Evolutionary conservation across 2,888 invertebrate genomes (phyloP).

Genomic region (Sesia apiformis): DNA sequence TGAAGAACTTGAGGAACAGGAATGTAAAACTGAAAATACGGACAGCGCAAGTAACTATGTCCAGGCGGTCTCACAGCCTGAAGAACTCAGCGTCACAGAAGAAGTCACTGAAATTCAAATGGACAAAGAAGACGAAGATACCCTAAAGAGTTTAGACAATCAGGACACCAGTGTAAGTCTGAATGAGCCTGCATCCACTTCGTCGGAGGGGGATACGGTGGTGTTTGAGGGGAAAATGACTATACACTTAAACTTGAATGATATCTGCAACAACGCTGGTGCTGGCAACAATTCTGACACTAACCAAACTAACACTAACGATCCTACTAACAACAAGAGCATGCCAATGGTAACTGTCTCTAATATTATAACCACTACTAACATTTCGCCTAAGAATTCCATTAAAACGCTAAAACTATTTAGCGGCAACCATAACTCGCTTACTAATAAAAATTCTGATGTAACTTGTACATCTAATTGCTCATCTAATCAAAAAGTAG

Average conservation of each 20-base stretch:
- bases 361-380: constrained; percentile 72
- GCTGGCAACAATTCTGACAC: constrained; percentile 54
- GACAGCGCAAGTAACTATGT: constrained; percentile 63
- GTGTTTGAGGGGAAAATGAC: constrained; percentile 73
- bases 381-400: constrained; percentile 68
- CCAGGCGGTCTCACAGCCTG: constrained; percentile 59
- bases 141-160: constrained; percentile 67
- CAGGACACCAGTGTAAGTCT: constrained; percentile 74
- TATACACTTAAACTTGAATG: constrained; percentile 69
- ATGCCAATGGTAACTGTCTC: constrained; percentile 74
- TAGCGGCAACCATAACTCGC: constrained; percentile 32
- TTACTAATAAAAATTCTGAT: constrained; percentile 38
- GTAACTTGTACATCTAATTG: constrained; percentile 39
- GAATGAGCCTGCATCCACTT: constrained; percentile 59
- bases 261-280: constrained; percentile 63
- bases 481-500: constrained; percentile 21
- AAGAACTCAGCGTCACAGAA: constrained; percentile 58
- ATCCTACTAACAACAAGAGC: constrained; percentile 61
- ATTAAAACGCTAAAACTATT: constrained; percentile 58
- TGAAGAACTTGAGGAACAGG: constrained; percentile 62
- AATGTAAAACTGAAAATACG: constrained; percentile 48
- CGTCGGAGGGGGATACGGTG: constrained; percentile 66
- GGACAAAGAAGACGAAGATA: constrained; percentile 70
- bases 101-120: constrained; percentile 66
- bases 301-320: constrained; percentile 48